Evolutionary conservation across 2,113 vertebrate genomes (phyloP), one percentile per base, ranked within the genome.

Genomic region (Daphoenositta chrysoptera): DNA sequence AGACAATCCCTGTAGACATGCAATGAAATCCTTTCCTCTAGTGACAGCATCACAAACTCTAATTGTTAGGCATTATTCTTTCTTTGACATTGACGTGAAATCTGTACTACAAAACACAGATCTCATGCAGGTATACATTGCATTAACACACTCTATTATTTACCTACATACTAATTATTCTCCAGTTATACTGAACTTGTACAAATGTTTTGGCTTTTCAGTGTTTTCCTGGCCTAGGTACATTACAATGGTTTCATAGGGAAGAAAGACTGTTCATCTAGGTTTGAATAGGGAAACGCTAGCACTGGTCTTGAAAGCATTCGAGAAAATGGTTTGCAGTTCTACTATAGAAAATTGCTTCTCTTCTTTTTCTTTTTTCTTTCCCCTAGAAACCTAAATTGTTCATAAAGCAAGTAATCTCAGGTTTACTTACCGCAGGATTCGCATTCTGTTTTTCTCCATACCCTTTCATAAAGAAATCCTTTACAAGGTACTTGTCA

Each of bases 51-150:
- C 87, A 85, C 91, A 95, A 96, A 94, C 61, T 82, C 83, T 95
- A 95, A 94, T 93, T 96, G 94, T 93, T 89, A 94, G 73, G 77
- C 80, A 84, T 93, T 96, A 92, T 79, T 96, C 90, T 92, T 86
- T 45, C 72, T 94, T 92, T 95, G 94, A 94, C 95, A 94, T 90
- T 96, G 94, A 76, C 45, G 1, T 61, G 83, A 93, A 95, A 90
- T 89, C 65, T 86, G 48, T 90, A 50, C 64, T 50, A 54, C 56
- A 86, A 88, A 94, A 90, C 75, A 48, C 64, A 87, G 75, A 89
- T 65, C 26, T 88, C 87, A 42, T 40, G 40, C 37, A 93, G 81
- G 85, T 88, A 75, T 91, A 60, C 42, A 22, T 60, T 88, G 44
- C 50, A 76, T 89, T 93, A 93, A 33, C 39, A 69, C n/a, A 44